Conservation (phyloP, 2,888 invertebrate species). For the Hemicrepidius hirtus region DNA sequence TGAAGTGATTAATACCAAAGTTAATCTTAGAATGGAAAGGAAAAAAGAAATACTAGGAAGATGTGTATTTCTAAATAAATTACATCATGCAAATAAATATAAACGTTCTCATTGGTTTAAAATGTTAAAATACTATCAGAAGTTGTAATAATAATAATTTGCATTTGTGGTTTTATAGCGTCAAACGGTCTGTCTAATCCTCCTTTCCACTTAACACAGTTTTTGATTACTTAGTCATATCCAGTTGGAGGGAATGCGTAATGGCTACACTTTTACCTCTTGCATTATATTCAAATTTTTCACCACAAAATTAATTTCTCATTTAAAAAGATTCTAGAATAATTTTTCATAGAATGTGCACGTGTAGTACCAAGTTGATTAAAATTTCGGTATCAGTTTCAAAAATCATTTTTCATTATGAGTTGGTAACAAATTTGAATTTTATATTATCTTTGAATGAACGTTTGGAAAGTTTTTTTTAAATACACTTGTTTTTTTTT, state of each 20-base stretch:
- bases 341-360: background rate
- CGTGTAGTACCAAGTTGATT: background rate
- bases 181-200: slow-evolving; percentile 48
- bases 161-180: slow-evolving; percentile 48
- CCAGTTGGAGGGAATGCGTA: slow-evolving; percentile 8
- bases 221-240: slow-evolving; percentile 41
- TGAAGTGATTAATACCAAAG: slow-evolving; percentile 22
- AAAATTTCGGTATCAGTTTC: slow-evolving; percentile 1
- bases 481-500: background rate
- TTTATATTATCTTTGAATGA: background rate
- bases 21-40: slow-evolving; percentile 6
- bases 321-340: background rate
- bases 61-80: slow-evolving; percentile 32
- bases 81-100: slow-evolving; percentile 51
- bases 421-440: background rate
- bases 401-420: no score
- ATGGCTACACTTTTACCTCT: background rate
- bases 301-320: no score
- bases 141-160: slow-evolving; percentile 32
- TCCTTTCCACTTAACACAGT: slow-evolving; percentile 18
- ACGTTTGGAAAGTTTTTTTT: background rate
- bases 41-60: background rate
- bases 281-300: slow-evolving; percentile 8
- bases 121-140: slow-evolving; percentile 46
- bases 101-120: slow-evolving; percentile 35